Evolutionary conservation across 2,113 vertebrate species (phyloP).

Genomic region (Actenoides lindsayi): DNA sequence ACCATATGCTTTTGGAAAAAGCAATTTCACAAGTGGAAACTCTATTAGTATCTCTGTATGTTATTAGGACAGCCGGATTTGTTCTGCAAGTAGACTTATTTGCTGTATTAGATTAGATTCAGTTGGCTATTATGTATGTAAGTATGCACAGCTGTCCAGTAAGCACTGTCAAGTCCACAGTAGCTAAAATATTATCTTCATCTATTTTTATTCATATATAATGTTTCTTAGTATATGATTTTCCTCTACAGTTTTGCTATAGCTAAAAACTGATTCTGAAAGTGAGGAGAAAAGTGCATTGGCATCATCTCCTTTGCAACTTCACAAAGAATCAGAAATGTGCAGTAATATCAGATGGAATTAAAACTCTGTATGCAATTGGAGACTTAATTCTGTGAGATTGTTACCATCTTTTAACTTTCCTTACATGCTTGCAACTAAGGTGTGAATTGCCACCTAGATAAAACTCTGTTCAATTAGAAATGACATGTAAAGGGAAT

Average conservation of each 20-base stretch:
- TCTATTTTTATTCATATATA: neutral
- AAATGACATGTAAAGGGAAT: neutral
- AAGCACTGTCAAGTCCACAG: neutral
- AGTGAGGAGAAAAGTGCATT: neutral
- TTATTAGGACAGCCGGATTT: slow-evolving; percentile 30
- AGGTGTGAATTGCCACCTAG: neutral
- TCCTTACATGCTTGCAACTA: neutral
- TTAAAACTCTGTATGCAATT: neutral
- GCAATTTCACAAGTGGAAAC: slow-evolving; percentile 39
- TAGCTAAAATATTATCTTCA: neutral
- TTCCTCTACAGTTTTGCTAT: neutral
- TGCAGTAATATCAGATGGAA: neutral
- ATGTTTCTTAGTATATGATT: neutral
- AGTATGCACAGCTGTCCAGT: neutral
- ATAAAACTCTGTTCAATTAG: neutral
- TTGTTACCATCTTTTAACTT: neutral
- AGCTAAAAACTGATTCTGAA: neutral
- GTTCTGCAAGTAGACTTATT: neutral
- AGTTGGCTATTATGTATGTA: neutral
- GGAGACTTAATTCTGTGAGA: neutral
- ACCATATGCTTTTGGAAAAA: slow-evolving; percentile 24
- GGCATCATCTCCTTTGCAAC: neutral
- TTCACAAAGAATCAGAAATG: neutral
- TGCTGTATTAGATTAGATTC: neutral
- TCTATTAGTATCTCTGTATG: slow-evolving; percentile 46